phyloP scores from a whole-genome alignment of 2,888 invertebrate genomes.

The Operophtera brumata region DNA sequence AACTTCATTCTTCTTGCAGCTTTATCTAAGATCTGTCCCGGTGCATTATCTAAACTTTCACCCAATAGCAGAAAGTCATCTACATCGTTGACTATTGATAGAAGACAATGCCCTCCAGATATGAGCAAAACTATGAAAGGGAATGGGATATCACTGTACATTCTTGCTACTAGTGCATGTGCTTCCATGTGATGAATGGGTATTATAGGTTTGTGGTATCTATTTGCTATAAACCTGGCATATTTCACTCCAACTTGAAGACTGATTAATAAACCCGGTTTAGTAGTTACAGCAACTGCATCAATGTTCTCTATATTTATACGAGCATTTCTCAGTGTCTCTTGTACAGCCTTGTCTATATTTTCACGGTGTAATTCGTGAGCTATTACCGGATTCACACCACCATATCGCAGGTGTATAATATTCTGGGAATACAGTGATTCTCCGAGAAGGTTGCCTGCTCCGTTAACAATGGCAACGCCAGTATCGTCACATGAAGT shows the following conservation, averaged over 20 bases:
- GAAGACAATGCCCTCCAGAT: constrained; percentile 95
- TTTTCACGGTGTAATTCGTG: constrained; percentile 88
- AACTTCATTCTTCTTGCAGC: constrained; percentile 92
- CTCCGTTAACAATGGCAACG: constrained; percentile 89
- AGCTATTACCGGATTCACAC: constrained; percentile 94
- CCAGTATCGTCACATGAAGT: constrained; percentile 99
- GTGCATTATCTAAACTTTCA: constrained; percentile 89
- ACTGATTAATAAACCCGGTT: constrained; percentile 91
- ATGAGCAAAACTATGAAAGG: constrained; percentile 94
- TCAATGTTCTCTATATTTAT: constrained; percentile 84
- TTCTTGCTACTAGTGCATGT: constrained; percentile 94
- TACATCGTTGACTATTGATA: constrained; percentile 87
- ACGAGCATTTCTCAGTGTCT: constrained; percentile 83
- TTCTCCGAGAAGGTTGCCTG: constrained; percentile 89
- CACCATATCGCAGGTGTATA: constrained; percentile 87
- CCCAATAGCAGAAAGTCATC: constrained; percentile 91
- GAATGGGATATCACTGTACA: constrained; percentile 86
- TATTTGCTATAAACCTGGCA: constrained; percentile 87
- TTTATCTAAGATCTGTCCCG: constrained; percentile 97
- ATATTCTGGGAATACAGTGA: constrained; percentile 89
- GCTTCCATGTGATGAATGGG: constrained; percentile 99
- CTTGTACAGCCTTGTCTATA: constrained; percentile 86
- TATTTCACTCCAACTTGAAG: constrained; percentile 90
- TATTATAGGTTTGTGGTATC: constrained; percentile 89
- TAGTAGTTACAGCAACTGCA: constrained; percentile 95